A percentile compares a stretch with the other conserved stretches of the same genome.
Evolutionary conservation across 2,797 vertebrate species (phyloP).

Genomic region (Sebastes wilsoni): DNA sequence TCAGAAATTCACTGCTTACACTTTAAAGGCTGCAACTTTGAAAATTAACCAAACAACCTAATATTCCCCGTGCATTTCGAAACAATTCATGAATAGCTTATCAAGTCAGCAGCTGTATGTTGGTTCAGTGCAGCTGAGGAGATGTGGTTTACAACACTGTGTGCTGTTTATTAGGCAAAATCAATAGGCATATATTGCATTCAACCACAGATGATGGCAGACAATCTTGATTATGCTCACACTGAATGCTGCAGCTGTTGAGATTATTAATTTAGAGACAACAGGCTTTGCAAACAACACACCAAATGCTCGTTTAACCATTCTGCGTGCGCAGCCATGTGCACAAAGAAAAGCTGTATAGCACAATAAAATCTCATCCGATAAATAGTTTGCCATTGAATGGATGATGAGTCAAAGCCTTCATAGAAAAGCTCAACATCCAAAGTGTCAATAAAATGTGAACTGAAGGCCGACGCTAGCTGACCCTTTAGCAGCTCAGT

Average conservation of each 20-base stretch:
- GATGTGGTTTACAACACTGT: not conserved
- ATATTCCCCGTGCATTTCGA: not conserved
- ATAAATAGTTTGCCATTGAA: constrained; percentile 31
- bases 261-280: constrained; percentile 53
- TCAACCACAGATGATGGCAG: constrained; percentile 35
- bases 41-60: constrained; percentile 10
- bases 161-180: constrained; percentile 30
- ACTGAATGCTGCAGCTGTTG: constrained; percentile 60
- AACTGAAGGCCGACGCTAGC: not conserved
- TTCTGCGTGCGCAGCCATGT: not conserved
- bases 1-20: not conserved
- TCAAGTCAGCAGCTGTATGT: constrained; percentile 41
- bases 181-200: constrained; percentile 44
- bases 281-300: constrained; percentile 51
- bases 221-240: constrained; percentile 43
- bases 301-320: constrained; percentile 54
- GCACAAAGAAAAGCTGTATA: not conserved
- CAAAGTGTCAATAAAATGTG: constrained; percentile 33
- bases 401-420: constrained; percentile 33
- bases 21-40: constrained; percentile 19
- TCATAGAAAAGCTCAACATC: not conserved
- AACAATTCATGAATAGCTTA: constrained; percentile 30
- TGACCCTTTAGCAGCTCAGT: constrained; percentile 34
- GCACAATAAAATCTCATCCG: constrained; percentile 27
- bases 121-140: constrained; percentile 11